Evolutionary conservation across 2,113 vertebrate genomes (phyloP).

Genomic region (Calypte anna): DNA sequence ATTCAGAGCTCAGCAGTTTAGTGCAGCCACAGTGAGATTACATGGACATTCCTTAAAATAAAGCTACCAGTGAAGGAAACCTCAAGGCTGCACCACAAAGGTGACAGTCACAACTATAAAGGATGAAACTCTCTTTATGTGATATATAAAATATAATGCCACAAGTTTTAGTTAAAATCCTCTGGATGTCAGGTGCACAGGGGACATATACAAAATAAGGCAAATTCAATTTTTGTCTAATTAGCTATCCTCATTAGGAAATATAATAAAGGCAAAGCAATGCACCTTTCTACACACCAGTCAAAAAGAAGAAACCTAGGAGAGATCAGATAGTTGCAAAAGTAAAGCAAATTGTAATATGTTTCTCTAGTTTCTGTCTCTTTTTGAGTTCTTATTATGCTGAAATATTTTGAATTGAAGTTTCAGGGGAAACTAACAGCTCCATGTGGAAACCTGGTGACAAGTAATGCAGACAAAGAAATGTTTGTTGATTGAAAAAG

Average conservation of each 20-base stretch:
- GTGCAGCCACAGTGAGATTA: neutral
- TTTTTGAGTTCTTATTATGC: neutral
- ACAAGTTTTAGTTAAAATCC: neutral
- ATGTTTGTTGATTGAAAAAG: slow-evolving; percentile 28
- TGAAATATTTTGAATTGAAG: neutral
- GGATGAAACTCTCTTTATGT: neutral
- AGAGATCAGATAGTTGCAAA: neutral
- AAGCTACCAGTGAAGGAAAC: neutral
- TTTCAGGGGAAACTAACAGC: neutral
- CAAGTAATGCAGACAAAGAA: neutral
- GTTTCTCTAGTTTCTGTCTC: neutral
- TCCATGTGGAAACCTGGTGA: neutral
- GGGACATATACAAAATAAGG: neutral
- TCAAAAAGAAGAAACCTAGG: neutral
- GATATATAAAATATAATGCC: neutral
- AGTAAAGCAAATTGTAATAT: neutral
- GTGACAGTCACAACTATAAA: fast-evolving
- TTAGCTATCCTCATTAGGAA: neutral
- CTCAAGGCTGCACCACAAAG: neutral
- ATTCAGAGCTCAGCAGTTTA: neutral
- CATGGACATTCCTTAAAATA: neutral
- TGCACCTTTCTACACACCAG: neutral
- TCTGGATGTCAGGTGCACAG: neutral
- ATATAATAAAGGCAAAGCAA: neutral
- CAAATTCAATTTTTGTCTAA: neutral